A percentile compares a stretch with the other conserved stretches of the same genome.
Conservation (phyloP, 2,888 invertebrate genomes). For the Schrankia costaestrigalis region DNA sequence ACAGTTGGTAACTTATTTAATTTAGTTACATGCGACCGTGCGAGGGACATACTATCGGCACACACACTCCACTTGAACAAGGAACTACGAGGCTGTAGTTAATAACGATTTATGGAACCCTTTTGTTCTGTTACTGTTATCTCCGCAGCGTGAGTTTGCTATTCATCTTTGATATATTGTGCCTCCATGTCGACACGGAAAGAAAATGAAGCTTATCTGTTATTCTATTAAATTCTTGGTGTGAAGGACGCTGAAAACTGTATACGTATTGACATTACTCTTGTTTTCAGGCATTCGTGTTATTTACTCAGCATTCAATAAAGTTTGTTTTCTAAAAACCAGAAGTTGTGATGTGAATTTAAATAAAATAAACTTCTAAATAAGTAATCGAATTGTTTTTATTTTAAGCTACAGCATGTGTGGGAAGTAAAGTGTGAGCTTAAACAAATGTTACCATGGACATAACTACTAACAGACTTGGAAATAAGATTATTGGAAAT, state of each 20-base stretch:
- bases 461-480: no score
- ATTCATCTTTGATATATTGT: conserved; percentile 73
- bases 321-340: no score
- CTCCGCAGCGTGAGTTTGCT: conserved; percentile 61
- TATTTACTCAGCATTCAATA: no score
- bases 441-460: no score
- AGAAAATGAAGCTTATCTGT: conserved; percentile 45
- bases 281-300: no score
- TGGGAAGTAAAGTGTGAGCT: no score
- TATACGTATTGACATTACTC: no score
- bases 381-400: no score
- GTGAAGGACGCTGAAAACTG: conserved; percentile 3
- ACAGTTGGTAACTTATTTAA: conserved; percentile 26
- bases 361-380: no score
- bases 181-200: conserved; percentile 53
- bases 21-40: conserved; percentile 17
- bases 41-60: conserved; percentile 31
- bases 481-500: no score
- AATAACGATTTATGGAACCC: conserved; percentile 77
- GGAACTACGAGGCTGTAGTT: conserved; percentile 62
- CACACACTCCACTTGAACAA: conserved; percentile 56
- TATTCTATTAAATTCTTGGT: conserved; percentile 28
- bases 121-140: conserved; percentile 75
- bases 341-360: no score
- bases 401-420: no score